Base-by-base conservation (phyloP, 2,888 invertebrate species). In the Mycogona germanica region DNA sequence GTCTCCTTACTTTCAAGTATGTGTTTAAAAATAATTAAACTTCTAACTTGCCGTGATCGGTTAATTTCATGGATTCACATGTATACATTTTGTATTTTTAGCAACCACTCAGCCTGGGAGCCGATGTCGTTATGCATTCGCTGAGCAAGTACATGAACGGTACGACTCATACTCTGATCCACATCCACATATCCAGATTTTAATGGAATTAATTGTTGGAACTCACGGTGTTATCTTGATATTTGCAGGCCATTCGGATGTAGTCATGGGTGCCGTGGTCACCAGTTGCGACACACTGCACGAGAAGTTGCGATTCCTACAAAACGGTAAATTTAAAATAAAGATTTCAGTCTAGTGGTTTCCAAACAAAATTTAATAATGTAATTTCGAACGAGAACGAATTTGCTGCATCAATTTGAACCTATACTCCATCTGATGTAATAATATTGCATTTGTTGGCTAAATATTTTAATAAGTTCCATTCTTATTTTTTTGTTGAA, bases 81-180 rank as follows among this genome's bases (percentile, higher is more conserved):
- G 46, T 40, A 14, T 28, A 21, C 19, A 5, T 9, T 51, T 28
- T 55, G 21, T 55, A n/a, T n/a, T n/a, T 68, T 49, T 67, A 96
- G 82, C 77, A 82, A 56, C 97, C 97, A 1, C 70, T 98, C 52
- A 80, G 82, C 25, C 75, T 93, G 32, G 97, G 96, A 1, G 95
- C 89, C 1, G 95, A 98, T 69, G 73, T 96, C 52, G 84, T 83
- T 2, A 73, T 88, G 62, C 93, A 97, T 71, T 97, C 97, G 0
- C 66, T 95, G 52, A 93, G 95, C 0, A 98, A 98, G 72, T 98
- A 96, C 68, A 87, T 98, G 81, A 98, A 98, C 71, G 97, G 72
- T 71, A 60, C 58, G 63, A 44, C 17, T 5, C 4, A n/a, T 48
- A 12, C 5, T 40, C n/a, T 40, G 7, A 48, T 48, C 14, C 35